Conservation (phyloP, 2,113 vertebrate genomes). For the Argyrosomus japonicus region DNA sequence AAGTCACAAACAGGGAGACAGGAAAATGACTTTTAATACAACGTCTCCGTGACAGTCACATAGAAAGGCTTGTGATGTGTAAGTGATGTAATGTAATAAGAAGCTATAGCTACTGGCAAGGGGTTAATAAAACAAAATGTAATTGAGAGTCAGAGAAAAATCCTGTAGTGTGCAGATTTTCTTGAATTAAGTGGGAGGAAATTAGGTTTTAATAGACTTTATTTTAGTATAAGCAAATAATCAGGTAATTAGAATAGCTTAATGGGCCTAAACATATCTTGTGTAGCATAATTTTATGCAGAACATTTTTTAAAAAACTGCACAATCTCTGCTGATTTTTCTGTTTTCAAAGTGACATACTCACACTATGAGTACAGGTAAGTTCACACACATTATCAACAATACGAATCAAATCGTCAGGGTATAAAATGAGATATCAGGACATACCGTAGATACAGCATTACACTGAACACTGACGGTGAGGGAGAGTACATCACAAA, state of each 20-base stretch:
- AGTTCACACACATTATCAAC: slow-evolving; percentile 59
- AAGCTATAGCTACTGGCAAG: slow-evolving; percentile 26
- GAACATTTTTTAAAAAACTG: slow-evolving; percentile 6
- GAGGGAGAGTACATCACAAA: slow-evolving; percentile 33
- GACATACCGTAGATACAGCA: slow-evolving; percentile 56
- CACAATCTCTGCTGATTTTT: slow-evolving; percentile 6
- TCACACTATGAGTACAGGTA: slow-evolving; percentile 52
- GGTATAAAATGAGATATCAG: slow-evolving; percentile 61
- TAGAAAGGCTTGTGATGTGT: slow-evolving; percentile 61
- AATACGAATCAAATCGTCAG: slow-evolving; percentile 55
- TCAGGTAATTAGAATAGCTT: slow-evolving; percentile 19
- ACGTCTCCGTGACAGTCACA: slow-evolving; percentile 80
- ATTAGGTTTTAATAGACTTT: background rate
- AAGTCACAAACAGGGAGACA: slow-evolving; percentile 84
- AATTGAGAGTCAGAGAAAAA: background rate
- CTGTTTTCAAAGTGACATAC: slow-evolving; percentile 21
- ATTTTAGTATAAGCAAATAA: slow-evolving; percentile 22
- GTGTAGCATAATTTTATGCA: background rate
- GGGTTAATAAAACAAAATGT: slow-evolving; percentile 14
- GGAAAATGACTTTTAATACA: slow-evolving; percentile 85
- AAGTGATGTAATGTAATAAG: slow-evolving; percentile 45
- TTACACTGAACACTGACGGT: slow-evolving; percentile 65
- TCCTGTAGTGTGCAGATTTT: slow-evolving; percentile 15
- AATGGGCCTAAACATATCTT: background rate
- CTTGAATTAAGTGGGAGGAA: background rate